Evolutionary conservation across 2,888 invertebrate species (phyloP).

Genomic region (Aporophyla nigra): DNA sequence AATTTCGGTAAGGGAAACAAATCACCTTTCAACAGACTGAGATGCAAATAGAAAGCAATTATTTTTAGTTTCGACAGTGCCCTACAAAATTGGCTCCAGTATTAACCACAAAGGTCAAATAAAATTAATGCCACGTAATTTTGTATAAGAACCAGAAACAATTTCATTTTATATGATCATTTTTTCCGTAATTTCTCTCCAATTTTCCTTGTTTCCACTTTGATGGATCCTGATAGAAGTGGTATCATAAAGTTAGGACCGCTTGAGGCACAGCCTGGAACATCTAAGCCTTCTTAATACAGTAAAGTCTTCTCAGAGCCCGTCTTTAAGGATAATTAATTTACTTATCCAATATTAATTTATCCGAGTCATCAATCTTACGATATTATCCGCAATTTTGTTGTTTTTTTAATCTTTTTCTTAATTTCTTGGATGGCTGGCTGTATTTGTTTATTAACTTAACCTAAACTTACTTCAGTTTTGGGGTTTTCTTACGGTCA

Average conservation of each 20-base stretch:
- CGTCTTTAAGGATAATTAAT: conserved; percentile 54
- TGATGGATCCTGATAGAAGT: conserved; percentile 29
- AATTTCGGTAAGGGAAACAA: conserved; percentile 10
- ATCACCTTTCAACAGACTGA: conserved; percentile 18
- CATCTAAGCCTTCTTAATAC: conserved; percentile 39
- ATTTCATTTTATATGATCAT: conserved; percentile 10
- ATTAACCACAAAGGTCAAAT: conserved; percentile 30
- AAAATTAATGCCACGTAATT: conserved; percentile 9
- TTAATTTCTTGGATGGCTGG: neutral
- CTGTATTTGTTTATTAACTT: conserved; percentile 1
- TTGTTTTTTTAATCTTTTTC: conserved; percentile 1
- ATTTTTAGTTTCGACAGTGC: conserved; percentile 24
- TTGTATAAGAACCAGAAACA: conserved; percentile 4
- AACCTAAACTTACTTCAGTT: neutral
- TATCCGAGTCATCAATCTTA: conserved; percentile 52
- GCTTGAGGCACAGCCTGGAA: conserved; percentile 2
- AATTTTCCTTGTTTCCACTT: conserved; percentile 25
- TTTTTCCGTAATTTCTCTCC: conserved; percentile 12
- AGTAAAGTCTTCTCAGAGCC: conserved; percentile 19
- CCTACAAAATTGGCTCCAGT: conserved; percentile 5
- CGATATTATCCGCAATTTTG: conserved; percentile 21
- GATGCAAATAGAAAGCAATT: conserved; percentile 27
- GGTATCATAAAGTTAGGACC: conserved; percentile 19
- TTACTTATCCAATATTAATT: conserved; percentile 53
- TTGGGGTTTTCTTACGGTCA: neutral